Percentiles rank a stretch among this genome's conserved stretches.
Evolutionary conservation across 2,113 vertebrate genomes (phyloP).

Genomic region (Ciconia maguari): DNA sequence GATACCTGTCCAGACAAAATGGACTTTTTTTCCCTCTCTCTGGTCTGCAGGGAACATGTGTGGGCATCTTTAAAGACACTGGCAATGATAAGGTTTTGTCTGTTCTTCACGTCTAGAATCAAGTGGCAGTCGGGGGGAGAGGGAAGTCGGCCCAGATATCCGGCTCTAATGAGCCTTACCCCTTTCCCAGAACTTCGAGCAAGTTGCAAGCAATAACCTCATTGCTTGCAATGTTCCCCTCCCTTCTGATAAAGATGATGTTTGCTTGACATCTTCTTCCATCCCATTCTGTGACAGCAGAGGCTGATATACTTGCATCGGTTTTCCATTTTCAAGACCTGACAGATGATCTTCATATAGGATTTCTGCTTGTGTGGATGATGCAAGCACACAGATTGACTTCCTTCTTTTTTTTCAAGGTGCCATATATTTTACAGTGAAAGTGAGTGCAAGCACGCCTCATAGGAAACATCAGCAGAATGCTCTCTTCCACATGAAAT

Average conservation of each 20-base stretch:
- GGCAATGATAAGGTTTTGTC: slow-evolving; percentile 58
- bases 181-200: not conserved
- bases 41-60: slow-evolving; percentile 59
- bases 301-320: not conserved
- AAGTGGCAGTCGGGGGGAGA: not conserved
- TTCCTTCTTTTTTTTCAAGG: rapidly evolving
- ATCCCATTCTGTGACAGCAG: not conserved
- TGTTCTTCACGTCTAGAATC: not conserved
- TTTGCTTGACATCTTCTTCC: not conserved
- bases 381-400: rapidly evolving
- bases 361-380: not conserved
- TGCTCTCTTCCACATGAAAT: not conserved
- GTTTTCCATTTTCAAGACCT: not conserved
- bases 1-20: slow-evolving; percentile 49
- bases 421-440: rapidly evolving
- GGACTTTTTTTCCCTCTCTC: slow-evolving; percentile 26
- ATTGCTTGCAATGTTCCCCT: not conserved
- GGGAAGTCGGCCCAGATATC: not conserved
- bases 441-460: rapidly evolving
- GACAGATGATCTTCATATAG: not conserved
- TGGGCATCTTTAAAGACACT: slow-evolving; percentile 73
- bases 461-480: not conserved
- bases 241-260: not conserved
- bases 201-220: not conserved
- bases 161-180: not conserved